Evolutionary conservation across 2,797 vertebrate species (phyloP), one percentile per base, ranked within the genome.

Genomic region (Sphenodon punctatus): DNA sequence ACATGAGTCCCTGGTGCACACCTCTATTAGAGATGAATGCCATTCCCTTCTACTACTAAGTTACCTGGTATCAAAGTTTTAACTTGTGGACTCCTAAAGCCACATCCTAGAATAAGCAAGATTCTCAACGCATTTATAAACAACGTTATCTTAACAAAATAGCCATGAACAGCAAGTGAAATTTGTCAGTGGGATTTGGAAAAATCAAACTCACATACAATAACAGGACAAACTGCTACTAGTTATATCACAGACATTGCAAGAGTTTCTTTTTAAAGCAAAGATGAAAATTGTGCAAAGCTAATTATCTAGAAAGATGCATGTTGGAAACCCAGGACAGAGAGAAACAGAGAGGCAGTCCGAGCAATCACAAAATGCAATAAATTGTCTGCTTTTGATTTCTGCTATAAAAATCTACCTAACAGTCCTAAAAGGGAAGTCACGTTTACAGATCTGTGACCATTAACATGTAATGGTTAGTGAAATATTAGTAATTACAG

Each of bases 211-310:
- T 32, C 3, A 39, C 6, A 77, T 25, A 2, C 14, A 42, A 60
- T 10, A 60, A 30, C 48, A 77, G 2, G 10, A 27, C 59, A 60
- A 77, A 65, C 10, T 22, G 72, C 3, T 4, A 55, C 38, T 6
- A 75, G 3, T 78, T 77, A 22, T 39, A 42, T 69, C 80, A 78
- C 30, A 10, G 20, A 81, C 65, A 87, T 64, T 89, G 48, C 20
- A 89, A 64, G 43, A 60, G 67, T 74, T 45, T 12, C 36, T 91
- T 83, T 87, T 72, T 58, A 36, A 38, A 36, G 41, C 56, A 84
- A 72, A 9, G 36, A 59, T 17, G 30, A 79, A 38, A 59, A 75
- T 70, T 59, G 78, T 65, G 72, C 78, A 46, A 78, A 72, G 76
- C 1, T 82, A 67, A 84, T 55, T 59, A 69, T 55, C 25, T 82